A percentile compares a stretch with the other conserved stretches of the same genome.
Evolutionary conservation across 2,797 vertebrate species (phyloP).

Genomic region (Sternotherus odoratus): DNA sequence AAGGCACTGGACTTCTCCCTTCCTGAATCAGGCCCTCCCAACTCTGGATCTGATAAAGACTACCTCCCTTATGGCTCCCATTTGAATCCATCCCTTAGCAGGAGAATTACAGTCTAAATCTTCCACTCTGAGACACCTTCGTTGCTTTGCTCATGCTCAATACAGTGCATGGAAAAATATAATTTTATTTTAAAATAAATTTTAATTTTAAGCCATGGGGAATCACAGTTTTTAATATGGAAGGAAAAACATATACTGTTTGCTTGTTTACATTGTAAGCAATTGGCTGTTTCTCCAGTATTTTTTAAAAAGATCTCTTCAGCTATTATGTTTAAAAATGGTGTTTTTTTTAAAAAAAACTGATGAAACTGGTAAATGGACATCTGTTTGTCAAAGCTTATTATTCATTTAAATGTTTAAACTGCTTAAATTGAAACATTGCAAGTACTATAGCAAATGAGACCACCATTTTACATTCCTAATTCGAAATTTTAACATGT

Average conservation of each 20-base stretch:
- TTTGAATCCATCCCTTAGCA: not conserved
- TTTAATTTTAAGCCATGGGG: rapidly evolving
- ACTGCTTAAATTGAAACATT: not conserved
- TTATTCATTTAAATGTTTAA: not conserved
- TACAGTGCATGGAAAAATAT: rapidly evolving
- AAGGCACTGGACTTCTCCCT: not conserved
- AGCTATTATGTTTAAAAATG: not conserved
- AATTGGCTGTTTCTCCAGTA: not conserved
- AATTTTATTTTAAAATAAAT: not conserved
- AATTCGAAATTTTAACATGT: not conserved
- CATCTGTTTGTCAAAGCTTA: not conserved
- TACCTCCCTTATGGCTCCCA: not conserved
- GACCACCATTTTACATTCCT: not conserved
- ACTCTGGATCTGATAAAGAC: not conserved
- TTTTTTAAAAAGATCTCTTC: not conserved
- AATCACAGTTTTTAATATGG: not conserved
- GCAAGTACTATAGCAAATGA: not conserved
- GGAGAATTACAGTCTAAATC: not conserved
- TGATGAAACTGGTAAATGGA: not conserved
- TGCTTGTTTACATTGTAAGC: not conserved
- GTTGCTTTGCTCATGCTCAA: rapidly evolving
- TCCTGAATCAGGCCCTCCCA: not conserved
- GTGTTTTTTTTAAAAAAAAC: not conserved
- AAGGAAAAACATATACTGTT: not conserved
- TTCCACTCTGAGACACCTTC: not conserved